Conservation (phyloP, 2,113 vertebrate species). For the Mola mola region DNA sequence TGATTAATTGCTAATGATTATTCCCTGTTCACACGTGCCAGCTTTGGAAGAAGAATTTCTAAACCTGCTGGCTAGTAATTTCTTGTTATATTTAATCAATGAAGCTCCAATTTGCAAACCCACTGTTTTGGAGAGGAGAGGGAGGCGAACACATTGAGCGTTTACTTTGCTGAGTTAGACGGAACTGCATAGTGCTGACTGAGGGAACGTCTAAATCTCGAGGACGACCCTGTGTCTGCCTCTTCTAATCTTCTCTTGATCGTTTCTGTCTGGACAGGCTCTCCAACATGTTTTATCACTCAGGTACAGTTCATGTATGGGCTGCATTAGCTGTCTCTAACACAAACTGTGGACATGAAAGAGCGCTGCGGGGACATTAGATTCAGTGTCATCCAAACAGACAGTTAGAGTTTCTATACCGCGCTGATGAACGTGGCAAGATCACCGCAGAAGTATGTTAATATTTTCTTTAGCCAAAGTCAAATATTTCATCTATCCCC, state of each 20-base stretch:
- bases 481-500: constrained; percentile 71
- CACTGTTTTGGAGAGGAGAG: too few relatives aligned
- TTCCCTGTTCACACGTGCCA: too few relatives aligned
- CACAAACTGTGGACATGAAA: constrained; percentile 64
- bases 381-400: constrained; percentile 55
- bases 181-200: neutral
- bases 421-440: constrained; percentile 44
- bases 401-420: constrained; percentile 37
- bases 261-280: constrained; percentile 32
- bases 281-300: constrained; percentile 49
- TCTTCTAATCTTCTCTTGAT: constrained; percentile 17
- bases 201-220: neutral
- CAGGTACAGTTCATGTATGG: constrained; percentile 62
- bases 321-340: constrained; percentile 59
- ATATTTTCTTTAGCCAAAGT: constrained; percentile 78
- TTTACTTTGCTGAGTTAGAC: too few relatives aligned
- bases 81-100: too few relatives aligned
- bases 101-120: too few relatives aligned
- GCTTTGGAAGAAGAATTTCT: too few relatives aligned
- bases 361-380: constrained; percentile 29
- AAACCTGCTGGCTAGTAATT: too few relatives aligned
- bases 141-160: too few relatives aligned
- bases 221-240: neutral
- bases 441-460: constrained; percentile 80
- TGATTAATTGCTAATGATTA: too few relatives aligned